Percentiles rank a stretch among this genome's conserved stretches.
Evolutionary conservation across 2,113 vertebrate genomes (phyloP).

Genomic region (Charina bottae): DNA sequence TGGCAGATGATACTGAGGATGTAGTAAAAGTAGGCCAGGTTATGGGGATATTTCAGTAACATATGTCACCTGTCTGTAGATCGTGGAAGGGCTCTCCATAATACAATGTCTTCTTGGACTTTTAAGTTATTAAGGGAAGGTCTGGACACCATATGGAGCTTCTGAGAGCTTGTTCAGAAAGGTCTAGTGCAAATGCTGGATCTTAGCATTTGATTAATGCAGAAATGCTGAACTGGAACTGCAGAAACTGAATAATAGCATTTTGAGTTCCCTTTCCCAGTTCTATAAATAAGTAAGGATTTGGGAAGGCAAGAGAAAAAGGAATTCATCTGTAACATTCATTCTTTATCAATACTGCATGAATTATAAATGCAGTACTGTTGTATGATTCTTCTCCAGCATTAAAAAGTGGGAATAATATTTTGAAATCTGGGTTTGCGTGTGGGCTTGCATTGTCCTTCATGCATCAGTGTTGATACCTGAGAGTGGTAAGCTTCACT

Average conservation of each 20-base stretch:
- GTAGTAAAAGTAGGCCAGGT: neutral
- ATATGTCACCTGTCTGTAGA: neutral
- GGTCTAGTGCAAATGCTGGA: neutral
- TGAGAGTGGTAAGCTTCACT: neutral
- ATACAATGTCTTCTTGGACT: neutral
- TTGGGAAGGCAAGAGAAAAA: neutral
- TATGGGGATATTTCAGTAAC: neutral
- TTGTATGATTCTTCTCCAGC: slow-evolving; percentile 51
- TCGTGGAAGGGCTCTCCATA: neutral
- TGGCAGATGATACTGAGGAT: neutral
- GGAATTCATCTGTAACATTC: slow-evolving; percentile 24
- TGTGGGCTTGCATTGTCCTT: neutral
- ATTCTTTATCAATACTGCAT: slow-evolving; percentile 38
- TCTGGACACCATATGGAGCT: neutral
- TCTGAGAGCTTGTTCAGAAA: neutral
- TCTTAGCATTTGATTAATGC: neutral
- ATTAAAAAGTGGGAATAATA: slow-evolving; percentile 48
- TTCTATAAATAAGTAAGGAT: slow-evolving; percentile 8
- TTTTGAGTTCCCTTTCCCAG: slow-evolving; percentile 5
- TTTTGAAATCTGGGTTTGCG: slow-evolving; percentile 23
- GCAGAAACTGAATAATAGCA: neutral
- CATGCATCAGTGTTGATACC: slow-evolving; percentile 34
- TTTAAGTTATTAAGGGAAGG: neutral
- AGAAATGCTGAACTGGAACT: neutral
- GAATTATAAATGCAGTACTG: slow-evolving; percentile 42